A percentile compares a stretch with the other conserved stretches of the same genome.
Evolutionary conservation across 92 coral and sea anemone species (phyloP).

Genomic region (Plumapathes pennacea): DNA sequence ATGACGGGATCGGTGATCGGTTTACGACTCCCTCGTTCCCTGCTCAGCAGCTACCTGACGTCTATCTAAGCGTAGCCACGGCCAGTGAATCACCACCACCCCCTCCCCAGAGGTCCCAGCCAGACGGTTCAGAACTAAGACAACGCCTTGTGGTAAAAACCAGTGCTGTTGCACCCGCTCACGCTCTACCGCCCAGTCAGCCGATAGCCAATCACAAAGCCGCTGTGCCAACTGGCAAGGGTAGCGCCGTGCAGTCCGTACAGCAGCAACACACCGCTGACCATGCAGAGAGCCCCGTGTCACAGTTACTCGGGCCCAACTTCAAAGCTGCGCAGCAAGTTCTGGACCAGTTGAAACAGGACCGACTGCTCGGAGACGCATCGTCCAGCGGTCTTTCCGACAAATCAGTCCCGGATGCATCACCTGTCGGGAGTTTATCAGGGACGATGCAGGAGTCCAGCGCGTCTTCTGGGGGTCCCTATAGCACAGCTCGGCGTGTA

Average conservation of each 20-base stretch:
- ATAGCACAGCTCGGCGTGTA: too few species aligned
- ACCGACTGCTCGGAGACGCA: constrained; percentile 52
- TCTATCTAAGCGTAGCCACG: too few species aligned
- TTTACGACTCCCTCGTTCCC: too few species aligned
- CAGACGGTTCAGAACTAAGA: constrained; percentile 92
- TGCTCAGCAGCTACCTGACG: too few species aligned
- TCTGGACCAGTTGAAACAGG: constrained; percentile 65
- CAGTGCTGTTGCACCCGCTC: constrained; percentile 8
- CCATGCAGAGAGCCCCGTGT: constrained; percentile 89
- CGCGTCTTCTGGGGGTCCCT: too few species aligned
- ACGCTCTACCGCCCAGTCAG: neutral
- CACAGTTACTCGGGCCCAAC: constrained; percentile 93
- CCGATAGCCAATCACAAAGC: neutral
- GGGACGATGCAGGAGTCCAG: too few species aligned
- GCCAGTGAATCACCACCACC: constrained; percentile 46
- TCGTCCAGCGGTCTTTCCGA: too few species aligned
- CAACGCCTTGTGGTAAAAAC: constrained; percentile 2
- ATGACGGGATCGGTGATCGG: too few species aligned
- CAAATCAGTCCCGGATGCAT: too few species aligned
- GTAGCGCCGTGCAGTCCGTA: constrained; percentile 6
- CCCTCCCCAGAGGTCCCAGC: constrained; percentile 92
- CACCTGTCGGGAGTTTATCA: too few species aligned
- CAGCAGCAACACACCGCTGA: too few species aligned
- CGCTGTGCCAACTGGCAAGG: constrained; percentile 20
- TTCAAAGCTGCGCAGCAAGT: constrained; percentile 87